These are phyloP conservation scores for Plagiodera versicolora DNA, from an alignment of 2,888 invertebrate genomes.

Conservation along the genomic window DNA sequence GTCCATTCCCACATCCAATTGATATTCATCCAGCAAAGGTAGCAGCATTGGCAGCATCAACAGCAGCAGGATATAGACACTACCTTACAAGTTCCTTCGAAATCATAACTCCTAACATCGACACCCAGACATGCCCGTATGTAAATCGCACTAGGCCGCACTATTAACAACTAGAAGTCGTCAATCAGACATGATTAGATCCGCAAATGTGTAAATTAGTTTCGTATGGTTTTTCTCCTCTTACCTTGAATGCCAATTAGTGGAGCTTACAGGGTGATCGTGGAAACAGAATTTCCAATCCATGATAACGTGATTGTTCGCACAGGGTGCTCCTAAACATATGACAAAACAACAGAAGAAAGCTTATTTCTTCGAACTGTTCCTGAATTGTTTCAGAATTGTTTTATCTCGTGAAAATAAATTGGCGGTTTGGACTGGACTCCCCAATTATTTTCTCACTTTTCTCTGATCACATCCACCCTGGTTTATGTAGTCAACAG, in stretches of 20 bases:
- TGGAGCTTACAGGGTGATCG: conserved; percentile 16
- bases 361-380: too few species aligned
- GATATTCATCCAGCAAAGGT: neutral
- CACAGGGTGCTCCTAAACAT: too few species aligned
- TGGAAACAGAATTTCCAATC: too few species aligned
- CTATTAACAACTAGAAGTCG: conserved; percentile 28
- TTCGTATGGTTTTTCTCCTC: conserved; percentile 28
- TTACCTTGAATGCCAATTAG: conserved; percentile 42
- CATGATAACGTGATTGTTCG: too few species aligned
- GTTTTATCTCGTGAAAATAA: too few species aligned
- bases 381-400: too few species aligned
- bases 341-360: too few species aligned
- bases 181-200: conserved; percentile 39
- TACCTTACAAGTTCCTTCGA: conserved; percentile 20
- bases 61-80: conserved; percentile 18
- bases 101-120: conserved; percentile 26
- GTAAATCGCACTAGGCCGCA: conserved; percentile 26
- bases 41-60: too few species aligned
- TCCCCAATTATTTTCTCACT: too few species aligned
- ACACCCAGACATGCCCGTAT: conserved; percentile 28
- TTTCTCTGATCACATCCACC: too few species aligned
- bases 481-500: too few species aligned
- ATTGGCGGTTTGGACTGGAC: too few species aligned
- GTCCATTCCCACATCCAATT: neutral
- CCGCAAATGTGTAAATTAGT: conserved; percentile 41